Evolutionary conservation across 1,140 invertebrate species (phyloP).

Genomic region (Drosophila mojavensis): DNA sequence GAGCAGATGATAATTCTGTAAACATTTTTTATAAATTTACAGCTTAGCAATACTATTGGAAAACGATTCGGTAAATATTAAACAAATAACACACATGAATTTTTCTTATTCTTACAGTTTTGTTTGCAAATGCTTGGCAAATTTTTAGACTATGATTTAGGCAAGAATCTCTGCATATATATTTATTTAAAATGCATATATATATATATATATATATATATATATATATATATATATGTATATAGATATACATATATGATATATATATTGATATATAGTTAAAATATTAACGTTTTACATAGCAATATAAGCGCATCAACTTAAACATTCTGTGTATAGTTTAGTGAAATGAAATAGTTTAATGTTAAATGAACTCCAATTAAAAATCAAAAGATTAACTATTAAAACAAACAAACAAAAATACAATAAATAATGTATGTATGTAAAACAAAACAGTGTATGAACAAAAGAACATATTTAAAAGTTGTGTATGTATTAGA

Average conservation of each 20-base stretch:
- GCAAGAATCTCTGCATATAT: slow-evolving; percentile 20
- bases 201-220: slow-evolving; percentile 47
- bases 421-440: slow-evolving; percentile 25
- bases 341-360: slow-evolving; percentile 79
- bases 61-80: slow-evolving; percentile 26
- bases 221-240: slow-evolving; percentile 40
- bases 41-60: slow-evolving; percentile 48
- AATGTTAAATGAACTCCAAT: slow-evolving; percentile 69
- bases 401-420: not conserved
- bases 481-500: slow-evolving; percentile 47
- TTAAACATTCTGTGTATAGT: slow-evolving; percentile 76
- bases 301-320: slow-evolving; percentile 58
- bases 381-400: slow-evolving; percentile 40
- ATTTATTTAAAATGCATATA: slow-evolving; percentile 23
- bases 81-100: slow-evolving; percentile 49
- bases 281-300: slow-evolving; percentile 61
- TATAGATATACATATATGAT: slow-evolving; percentile 27
- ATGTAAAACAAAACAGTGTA: slow-evolving; percentile 32
- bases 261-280: slow-evolving; percentile 33
- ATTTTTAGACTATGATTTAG: slow-evolving; percentile 30
- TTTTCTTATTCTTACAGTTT: slow-evolving; percentile 45
- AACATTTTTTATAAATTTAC: slow-evolving; percentile 64
- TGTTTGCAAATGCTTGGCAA: slow-evolving; percentile 61
- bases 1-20: slow-evolving; percentile 35
- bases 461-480: slow-evolving; percentile 30